Base-by-base conservation (phyloP, 2,797 vertebrate species). In the Ambastaia sidthimunki region DNA sequence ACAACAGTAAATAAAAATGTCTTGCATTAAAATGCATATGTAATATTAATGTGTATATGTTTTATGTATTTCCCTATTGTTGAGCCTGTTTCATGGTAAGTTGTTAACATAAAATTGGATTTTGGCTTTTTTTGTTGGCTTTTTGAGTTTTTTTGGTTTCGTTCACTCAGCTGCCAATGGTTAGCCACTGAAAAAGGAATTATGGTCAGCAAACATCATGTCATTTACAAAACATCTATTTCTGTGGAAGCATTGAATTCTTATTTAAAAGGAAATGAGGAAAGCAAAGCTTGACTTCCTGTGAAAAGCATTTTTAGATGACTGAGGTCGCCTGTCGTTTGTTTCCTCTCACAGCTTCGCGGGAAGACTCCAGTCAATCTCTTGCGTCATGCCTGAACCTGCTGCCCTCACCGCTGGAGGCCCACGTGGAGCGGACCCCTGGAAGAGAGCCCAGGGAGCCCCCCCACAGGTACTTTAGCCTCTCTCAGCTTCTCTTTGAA, bases 331-430 rank as follows among this genome's bases (percentile, higher is more conserved):
- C 12, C 68, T 67, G 7, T 54, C 55, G 44, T 69, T 65, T 74
- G 57, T 31, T 77, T 65, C 47, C 66, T 72, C 5, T 52, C 68
- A n/a, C 54, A 98, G 98, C 96, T 82, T 97, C 95, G 85, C 94
- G 94, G 73, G 97, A 98, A 86, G 96, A 98, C 89, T 99, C 97
- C 0, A 95, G 94, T 90, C 96, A 97, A 74, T 98, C 97, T 0
- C 90, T 98, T 62, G 93, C 95, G 47, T 98, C 97, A 0, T 96
- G 96, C 90, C 93, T 96, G 83, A 96, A 96, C 74, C 92, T 96
- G 18, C 93, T 96, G 1, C 94, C 93, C 7, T 93, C 94, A 3
- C 95, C 96, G 6, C 54, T 94, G 86, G 97, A 98, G 21, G 81
- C 90, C 0, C 67, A 92, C 1, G 85, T 80, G 78, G 96, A 98